Evolutionary conservation across 1,140 invertebrate species (phyloP).

Genomic region (Zaprionus tsacasi): DNA sequence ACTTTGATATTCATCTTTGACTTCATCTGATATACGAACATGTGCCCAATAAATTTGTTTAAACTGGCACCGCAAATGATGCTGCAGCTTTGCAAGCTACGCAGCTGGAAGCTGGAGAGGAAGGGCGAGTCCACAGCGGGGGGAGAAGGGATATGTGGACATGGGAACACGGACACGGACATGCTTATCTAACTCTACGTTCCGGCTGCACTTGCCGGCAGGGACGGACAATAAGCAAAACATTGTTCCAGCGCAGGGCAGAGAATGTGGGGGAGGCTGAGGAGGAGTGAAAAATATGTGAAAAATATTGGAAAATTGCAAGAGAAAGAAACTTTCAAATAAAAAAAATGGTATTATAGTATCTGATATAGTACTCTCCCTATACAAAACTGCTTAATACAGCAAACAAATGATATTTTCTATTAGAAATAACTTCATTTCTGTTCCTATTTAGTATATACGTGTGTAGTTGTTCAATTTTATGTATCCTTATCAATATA

Average conservation of each 20-base stretch:
- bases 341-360: background rate
- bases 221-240: conserved; percentile 38
- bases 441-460: conserved; percentile 6
- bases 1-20: background rate
- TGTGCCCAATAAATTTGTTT: conserved; percentile 37
- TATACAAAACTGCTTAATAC: background rate
- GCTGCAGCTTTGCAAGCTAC: conserved; percentile 28
- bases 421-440: background rate
- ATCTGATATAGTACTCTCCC: background rate
- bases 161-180: background rate
- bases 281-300: background rate
- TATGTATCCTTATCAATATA: background rate
- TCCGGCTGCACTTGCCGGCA: conserved; percentile 24
- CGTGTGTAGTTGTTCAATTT: background rate
- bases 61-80: conserved; percentile 52
- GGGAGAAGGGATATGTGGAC: background rate
- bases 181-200: conserved; percentile 34
- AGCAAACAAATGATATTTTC: background rate
- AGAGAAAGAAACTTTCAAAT: background rate
- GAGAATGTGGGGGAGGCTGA: too few relatives aligned
- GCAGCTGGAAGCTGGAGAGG: background rate
- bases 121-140: background rate
- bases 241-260: background rate
- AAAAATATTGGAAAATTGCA: background rate
- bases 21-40: conserved; percentile 4